These are phyloP conservation scores for Lagocephalus sceleratus DNA, from an alignment of 2,797 vertebrate genomes.

Conservation along the genomic window DNA sequence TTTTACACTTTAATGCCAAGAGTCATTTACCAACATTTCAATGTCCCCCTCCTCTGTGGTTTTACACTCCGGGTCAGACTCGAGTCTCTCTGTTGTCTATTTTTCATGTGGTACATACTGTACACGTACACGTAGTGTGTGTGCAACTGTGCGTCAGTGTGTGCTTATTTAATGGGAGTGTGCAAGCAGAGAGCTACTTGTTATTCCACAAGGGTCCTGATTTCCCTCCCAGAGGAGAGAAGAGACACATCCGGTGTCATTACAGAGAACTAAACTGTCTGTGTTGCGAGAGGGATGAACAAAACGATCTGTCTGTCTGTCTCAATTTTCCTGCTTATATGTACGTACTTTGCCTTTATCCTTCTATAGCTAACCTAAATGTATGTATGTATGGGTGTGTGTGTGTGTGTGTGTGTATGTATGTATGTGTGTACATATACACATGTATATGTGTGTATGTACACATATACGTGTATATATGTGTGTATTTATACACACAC, in stretches of 20 bases:
- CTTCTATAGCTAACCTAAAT: no score
- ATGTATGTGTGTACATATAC: no score
- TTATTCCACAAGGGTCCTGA: slow-evolving; percentile 69
- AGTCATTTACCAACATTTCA: no score
- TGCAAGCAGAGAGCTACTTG: slow-evolving; percentile 62
- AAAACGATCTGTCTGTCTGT: neutral
- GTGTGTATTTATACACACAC: no score
- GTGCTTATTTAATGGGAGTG: slow-evolving; percentile 33
- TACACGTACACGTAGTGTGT: slow-evolving; percentile 15
- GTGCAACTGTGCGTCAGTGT: slow-evolving; percentile 8
- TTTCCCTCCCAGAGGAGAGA: slow-evolving; percentile 60
- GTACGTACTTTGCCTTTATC: slow-evolving; percentile 12
- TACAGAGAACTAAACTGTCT: slow-evolving; percentile 48
- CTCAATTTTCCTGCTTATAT: no score
- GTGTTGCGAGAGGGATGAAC: slow-evolving; percentile 17
- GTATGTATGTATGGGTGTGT: no score
- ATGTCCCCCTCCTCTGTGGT: no score
- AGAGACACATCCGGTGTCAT: slow-evolving; percentile 65
- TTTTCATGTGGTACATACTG: slow-evolving; percentile 1
- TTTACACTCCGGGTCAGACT: slow-evolving; percentile 9
- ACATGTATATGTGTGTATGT: no score
- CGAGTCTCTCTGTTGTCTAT: slow-evolving; percentile 10
- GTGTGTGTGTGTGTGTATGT: no score
- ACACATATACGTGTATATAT: no score
- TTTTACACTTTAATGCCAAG: no score